A percentile compares a stretch with the other conserved stretches of the same genome.
These are phyloP conservation scores for Lota lota DNA, from an alignment of 2,113 vertebrate species.

Conservation along the genomic window DNA sequence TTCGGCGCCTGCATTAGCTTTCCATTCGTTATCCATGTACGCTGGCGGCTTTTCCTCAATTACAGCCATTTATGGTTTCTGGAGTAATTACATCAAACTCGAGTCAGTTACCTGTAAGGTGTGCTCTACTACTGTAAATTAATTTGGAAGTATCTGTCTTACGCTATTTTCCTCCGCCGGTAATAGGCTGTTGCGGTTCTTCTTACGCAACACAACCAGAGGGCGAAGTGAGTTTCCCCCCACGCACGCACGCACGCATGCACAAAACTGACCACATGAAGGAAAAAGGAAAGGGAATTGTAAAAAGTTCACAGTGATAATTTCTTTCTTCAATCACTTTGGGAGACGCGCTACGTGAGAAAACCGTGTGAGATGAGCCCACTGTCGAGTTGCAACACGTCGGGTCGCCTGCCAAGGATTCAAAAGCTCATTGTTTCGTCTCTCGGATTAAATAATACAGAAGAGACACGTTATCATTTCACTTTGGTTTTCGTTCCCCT, in stretches of 20 bases:
- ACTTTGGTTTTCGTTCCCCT: too few species aligned
- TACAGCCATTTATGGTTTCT: constrained; percentile 74
- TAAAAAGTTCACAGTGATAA: too few species aligned
- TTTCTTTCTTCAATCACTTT: too few species aligned
- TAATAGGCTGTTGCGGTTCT: constrained; percentile 60
- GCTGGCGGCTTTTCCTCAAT: constrained; percentile 79
- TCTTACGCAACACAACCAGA: constrained; percentile 65
- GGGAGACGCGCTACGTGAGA: too few species aligned
- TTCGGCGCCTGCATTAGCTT: constrained; percentile 70
- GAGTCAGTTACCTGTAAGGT: constrained; percentile 78
- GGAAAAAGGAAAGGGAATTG: too few species aligned
- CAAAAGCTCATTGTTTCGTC: too few species aligned
- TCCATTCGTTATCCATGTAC: constrained; percentile 72
- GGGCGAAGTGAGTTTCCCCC: constrained; percentile 44
- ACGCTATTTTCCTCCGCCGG: constrained; percentile 69
- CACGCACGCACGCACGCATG: neutral
- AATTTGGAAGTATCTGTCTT: constrained; percentile 75
- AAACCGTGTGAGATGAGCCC: too few species aligned
- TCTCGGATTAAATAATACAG: too few species aligned
- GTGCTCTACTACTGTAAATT: constrained; percentile 76
- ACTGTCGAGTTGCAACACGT: too few species aligned
- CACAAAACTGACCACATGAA: too few species aligned
- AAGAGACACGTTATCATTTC: too few species aligned
- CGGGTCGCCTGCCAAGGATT: too few species aligned
- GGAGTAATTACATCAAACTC: constrained; percentile 78